Evolutionary conservation across 2,888 invertebrate species (phyloP), one percentile per base, ranked within the genome.

Genomic region (Cerceris ruficornis): DNA sequence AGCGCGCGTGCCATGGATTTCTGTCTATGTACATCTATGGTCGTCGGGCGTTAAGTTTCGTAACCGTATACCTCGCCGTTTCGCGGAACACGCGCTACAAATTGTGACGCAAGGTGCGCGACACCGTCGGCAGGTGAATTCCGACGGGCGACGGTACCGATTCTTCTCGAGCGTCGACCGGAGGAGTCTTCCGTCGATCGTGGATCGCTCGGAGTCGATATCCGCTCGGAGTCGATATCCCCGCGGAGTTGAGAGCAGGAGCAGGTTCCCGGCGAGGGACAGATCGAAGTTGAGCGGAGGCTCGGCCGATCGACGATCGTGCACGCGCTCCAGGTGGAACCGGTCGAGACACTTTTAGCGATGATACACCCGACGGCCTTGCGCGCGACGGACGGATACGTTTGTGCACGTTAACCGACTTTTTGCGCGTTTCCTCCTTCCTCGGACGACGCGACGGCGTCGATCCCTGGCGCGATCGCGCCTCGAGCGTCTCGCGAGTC

Each of bases 311-410:
- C 59, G 65, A 73, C 70, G 42, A 72, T 69, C 78, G 50, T 73
- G 69, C n/a, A 61, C 61, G 50, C 64, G 62, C 50, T 11, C 17
- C n/a, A 61, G 73, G 52, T 72, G 75, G 83, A 88, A 88, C 89
- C 88, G 88, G 89, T 88, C 82, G 75, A 62, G 80, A 85, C 84
- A 81, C 75, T 89, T 87, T 89, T 87, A 89, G 89, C 89, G 87
- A 89, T 89, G 88, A 88, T 87, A 77, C 82, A 74, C 67, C 42
- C 13, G 66, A 52, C 77, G 80, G 78, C 80, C 84, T 84, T 84
- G 79, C 70, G 13, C 46, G 60, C 42, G 57, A 64, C 55, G 15
- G 49, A 50, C 46, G 64, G 77, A 9, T 68, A 43, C 55, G 59
- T 60, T 65, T 17, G 43, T 50, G 55, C 67, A 11, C 59, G 13